Evolutionary conservation across 2,888 invertebrate species (phyloP).

Genomic region (Dimorphilus gyrociliatus): DNA sequence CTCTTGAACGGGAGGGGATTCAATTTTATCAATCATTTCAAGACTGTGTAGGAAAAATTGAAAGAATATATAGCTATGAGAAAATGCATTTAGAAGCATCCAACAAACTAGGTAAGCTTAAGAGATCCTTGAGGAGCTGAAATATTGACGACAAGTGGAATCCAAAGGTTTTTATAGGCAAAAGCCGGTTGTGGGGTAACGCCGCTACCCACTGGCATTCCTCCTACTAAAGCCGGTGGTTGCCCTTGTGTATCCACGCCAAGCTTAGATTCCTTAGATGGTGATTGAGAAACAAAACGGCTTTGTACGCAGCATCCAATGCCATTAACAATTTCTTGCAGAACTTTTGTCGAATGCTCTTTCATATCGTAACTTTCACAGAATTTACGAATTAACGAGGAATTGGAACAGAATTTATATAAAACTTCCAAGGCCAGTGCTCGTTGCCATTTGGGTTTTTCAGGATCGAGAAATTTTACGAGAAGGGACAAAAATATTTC

Average conservation of each 20-base stretch:
- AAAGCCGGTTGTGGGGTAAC: slow-evolving; percentile 76
- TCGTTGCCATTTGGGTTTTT: slow-evolving; percentile 88
- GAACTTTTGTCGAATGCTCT: slow-evolving; percentile 46
- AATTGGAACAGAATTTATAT: too few relatives aligned
- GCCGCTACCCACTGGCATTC: slow-evolving; percentile 55
- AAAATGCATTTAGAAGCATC: too few relatives aligned
- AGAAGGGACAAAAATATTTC: slow-evolving; percentile 93
- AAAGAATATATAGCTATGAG: slow-evolving; percentile 5
- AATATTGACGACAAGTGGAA: slow-evolving; percentile 69
- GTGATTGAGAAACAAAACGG: slow-evolving; percentile 40
- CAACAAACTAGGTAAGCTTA: slow-evolving; percentile 74
- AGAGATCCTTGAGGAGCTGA: slow-evolving; percentile 55
- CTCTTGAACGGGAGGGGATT: slow-evolving; percentile 81
- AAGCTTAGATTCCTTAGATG: too few relatives aligned
- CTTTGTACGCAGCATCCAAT: slow-evolving; percentile 79
- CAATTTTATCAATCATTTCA: slow-evolving; percentile 87
- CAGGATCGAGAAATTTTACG: slow-evolving; percentile 89
- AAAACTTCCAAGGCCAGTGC: slow-evolving; percentile 86
- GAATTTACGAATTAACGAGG: too few relatives aligned
- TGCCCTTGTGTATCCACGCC: slow-evolving; percentile 45
- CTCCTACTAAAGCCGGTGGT: slow-evolving; percentile 48
- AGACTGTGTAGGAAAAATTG: slow-evolving; percentile 42
- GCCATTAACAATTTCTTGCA: slow-evolving; percentile 68
- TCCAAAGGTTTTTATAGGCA: slow-evolving; percentile 76
- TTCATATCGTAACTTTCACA: slow-evolving; percentile 90